These are phyloP conservation scores for Sebastolobus alascanus DNA, from an alignment of 2,797 vertebrate genomes.

Conservation along the genomic window DNA sequence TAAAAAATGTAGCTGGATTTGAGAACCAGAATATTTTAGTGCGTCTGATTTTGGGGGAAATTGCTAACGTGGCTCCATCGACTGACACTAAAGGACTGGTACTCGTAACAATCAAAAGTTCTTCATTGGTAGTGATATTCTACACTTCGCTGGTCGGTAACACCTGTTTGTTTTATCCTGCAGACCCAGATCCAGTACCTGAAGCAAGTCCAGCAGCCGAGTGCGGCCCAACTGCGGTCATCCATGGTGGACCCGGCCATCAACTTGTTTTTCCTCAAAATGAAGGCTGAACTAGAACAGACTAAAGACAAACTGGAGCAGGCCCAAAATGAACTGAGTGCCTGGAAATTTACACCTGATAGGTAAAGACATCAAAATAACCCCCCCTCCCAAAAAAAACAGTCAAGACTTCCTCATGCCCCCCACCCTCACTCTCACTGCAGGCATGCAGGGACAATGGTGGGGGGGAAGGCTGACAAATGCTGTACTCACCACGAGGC, in stretches of 20 bases:
- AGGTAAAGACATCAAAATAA: constrained; percentile 99
- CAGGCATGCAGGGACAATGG: constrained; percentile 95
- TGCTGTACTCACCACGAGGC: constrained; percentile 98
- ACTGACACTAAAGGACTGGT: neutral
- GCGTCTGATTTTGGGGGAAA: neutral
- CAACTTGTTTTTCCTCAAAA: constrained; percentile 99
- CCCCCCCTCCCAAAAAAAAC: constrained; percentile 81
- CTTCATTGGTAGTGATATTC: neutral
- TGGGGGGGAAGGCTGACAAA: constrained; percentile 95
- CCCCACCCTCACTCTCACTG: constrained; percentile 92
- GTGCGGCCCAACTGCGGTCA: constrained; percentile 97
- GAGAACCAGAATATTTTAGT: neutral
- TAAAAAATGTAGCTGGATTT: neutral
- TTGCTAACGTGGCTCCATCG: neutral
- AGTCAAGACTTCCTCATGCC: constrained; percentile 98
- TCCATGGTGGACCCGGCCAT: constrained; percentile 99
- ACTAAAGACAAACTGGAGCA: constrained; percentile 99
- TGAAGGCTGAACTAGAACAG: constrained; percentile 99
- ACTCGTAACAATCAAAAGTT: neutral
- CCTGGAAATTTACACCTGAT: constrained; percentile 99
- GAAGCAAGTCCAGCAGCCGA: constrained; percentile 99
- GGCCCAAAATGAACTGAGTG: constrained; percentile 99
- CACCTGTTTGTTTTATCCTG: constrained; percentile 65
- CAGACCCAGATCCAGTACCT: constrained; percentile 99
- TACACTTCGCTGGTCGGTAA: constrained; percentile 65